These are phyloP conservation scores for Xanthia togata DNA, from an alignment of 2,888 invertebrate genomes.

Conservation along the genomic window DNA sequence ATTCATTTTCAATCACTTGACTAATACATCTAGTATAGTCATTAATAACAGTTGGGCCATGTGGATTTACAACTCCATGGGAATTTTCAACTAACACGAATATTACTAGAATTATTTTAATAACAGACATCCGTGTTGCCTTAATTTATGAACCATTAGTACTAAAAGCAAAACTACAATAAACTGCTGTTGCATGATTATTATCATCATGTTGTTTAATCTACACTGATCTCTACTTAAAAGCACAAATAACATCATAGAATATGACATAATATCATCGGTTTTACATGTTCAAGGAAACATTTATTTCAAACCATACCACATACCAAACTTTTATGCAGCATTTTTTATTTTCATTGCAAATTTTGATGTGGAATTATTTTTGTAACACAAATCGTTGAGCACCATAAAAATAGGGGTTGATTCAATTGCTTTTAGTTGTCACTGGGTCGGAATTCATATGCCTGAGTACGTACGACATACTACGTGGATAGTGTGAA, in stretches of 20 bases:
- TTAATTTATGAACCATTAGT: constrained; percentile 27
- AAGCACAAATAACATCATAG: constrained; percentile 1
- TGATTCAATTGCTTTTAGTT: not conserved
- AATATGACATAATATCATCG: not conserved
- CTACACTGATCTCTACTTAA: constrained; percentile 73
- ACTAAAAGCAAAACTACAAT: constrained; percentile 35
- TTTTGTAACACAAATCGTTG: not conserved
- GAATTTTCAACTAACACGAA: constrained; percentile 48
- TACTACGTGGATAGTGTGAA: too few relatives aligned
- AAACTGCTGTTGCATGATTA: constrained; percentile 42
- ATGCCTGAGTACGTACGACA: too few relatives aligned
- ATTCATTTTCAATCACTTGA: constrained; percentile 75
- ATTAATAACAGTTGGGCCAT: constrained; percentile 76
- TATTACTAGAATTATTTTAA: constrained; percentile 56
- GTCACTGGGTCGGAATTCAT: too few relatives aligned
- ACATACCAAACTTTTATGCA: not conserved
- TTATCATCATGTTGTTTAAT: constrained; percentile 59
- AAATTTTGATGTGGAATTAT: not conserved
- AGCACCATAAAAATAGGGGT: not conserved
- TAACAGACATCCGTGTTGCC: constrained; percentile 56
- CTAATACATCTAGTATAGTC: constrained; percentile 78
- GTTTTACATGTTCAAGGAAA: not conserved
- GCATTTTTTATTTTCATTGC: not conserved
- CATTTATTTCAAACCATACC: not conserved
- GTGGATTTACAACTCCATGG: constrained; percentile 71